Base-by-base conservation (phyloP, 2,797 vertebrate species). In the Pelodytes ibericus region DNA sequence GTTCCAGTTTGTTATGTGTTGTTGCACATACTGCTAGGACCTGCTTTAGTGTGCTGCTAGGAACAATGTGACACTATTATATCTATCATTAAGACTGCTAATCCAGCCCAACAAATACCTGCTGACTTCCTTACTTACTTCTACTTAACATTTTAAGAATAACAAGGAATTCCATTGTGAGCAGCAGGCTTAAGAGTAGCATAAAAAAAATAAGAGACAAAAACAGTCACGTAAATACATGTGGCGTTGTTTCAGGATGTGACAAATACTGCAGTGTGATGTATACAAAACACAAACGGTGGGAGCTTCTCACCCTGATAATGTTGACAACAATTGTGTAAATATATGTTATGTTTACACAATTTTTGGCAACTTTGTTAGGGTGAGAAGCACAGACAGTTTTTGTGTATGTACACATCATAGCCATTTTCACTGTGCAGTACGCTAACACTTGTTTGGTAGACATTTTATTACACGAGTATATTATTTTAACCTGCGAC, bases 111-210 rank as follows among this genome's bases (percentile, higher is more conserved):
- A 20, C 7, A 5, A 53, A 7, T 11, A 53, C 49, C 49, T 53
- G 49, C 49, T 20, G 8, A 53, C 8, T 53, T 53, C 49, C 49
- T 24, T 53, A 36, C 5, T 36, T 36, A 5, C 11, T 36, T 36
- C 5, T 11, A 36, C 33, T 24, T 15, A 31, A 4, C 3, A 16
- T 41, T 64, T 64, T 18, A 15, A 66, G 16, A 16, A 18, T 24
- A 25, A 66, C 47, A 49, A 18, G 26, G 15, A 49, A 63, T 63
- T 47, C 63, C 63, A 66, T 11, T 47, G 20, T 41, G n/a, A 64
- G 36, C 26, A 3, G n/a, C 22, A 66, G 4, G 41, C 1, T 62
- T 58, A 26, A 9, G 24, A 13, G 24, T 25, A 26, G 18, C 24
- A 3, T 36, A 64, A 26, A 36, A 33, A 41, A 47, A 26, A 44